These are phyloP conservation scores for Etheostoma cragini DNA, from an alignment of 2,113 vertebrate genomes.

Conservation along the genomic window DNA sequence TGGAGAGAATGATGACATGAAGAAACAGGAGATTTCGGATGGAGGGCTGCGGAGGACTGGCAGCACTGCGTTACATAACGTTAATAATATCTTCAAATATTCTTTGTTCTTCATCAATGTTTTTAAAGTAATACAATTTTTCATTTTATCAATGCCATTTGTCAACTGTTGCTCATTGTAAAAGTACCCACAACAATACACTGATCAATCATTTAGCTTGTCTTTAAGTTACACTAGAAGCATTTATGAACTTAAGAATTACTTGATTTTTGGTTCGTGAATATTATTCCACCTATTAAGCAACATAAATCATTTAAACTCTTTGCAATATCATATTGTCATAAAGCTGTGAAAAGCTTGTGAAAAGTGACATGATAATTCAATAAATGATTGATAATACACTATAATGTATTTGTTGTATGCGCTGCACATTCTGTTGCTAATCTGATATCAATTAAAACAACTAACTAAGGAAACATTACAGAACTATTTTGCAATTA, in stretches of 20 bases:
- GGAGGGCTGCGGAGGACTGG: constrained; percentile 3
- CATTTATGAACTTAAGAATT: too few species aligned
- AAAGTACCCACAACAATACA: background rate
- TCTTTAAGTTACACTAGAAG: too few species aligned
- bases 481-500: too few species aligned
- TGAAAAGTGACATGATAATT: too few species aligned
- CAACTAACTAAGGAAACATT: too few species aligned
- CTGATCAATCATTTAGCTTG: background rate
- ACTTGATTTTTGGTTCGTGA: background rate
- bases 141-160: background rate
- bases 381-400: too few species aligned
- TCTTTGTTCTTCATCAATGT: background rate
- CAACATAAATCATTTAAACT: background rate
- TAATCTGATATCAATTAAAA: too few species aligned
- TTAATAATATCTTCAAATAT: background rate
- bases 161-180: background rate
- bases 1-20: constrained; percentile 39
- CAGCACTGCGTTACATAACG: constrained; percentile 7
- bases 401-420: too few species aligned
- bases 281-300: background rate
- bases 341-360: background rate
- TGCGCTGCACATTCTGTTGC: too few species aligned
- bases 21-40: constrained; percentile 10
- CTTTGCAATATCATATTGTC: background rate
- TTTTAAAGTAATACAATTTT: background rate